Conservation (phyloP, 2,888 invertebrate genomes). For the Pachliopta kotzebuea region DNA sequence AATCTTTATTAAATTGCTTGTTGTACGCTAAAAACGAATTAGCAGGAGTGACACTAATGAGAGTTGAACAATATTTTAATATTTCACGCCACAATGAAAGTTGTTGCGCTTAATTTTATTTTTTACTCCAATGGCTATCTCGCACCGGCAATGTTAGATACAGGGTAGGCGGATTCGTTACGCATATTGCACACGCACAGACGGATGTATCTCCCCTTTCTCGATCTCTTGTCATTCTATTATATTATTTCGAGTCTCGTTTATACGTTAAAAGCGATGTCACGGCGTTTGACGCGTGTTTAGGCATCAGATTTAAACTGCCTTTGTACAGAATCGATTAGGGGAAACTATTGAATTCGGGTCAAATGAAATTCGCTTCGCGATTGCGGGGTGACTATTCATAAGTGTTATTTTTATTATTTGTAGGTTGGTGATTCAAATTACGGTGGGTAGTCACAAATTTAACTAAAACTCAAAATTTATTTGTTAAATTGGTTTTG, state of each 20-base stretch:
- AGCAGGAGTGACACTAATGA: slow-evolving; percentile 44
- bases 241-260: slow-evolving; percentile 67
- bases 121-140: slow-evolving; percentile 61
- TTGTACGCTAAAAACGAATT: slow-evolving; percentile 36
- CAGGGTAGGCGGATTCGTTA: slow-evolving; percentile 63
- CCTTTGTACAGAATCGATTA: slow-evolving; percentile 63
- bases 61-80: slow-evolving; percentile 63
- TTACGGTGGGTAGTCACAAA: background rate
- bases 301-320: slow-evolving; percentile 66
- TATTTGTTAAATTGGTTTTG: too few species aligned
- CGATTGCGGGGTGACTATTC: slow-evolving; percentile 5
- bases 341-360: slow-evolving; percentile 45
- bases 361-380: slow-evolving; percentile 23
- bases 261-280: slow-evolving; percentile 64
- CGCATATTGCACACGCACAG: slow-evolving; percentile 56
- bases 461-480: too few species aligned
- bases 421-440: background rate
- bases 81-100: slow-evolving; percentile 60
- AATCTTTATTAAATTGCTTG: slow-evolving; percentile 32
- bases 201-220: slow-evolving; percentile 51
- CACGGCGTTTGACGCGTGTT: slow-evolving; percentile 75
- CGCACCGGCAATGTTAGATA: slow-evolving; percentile 49
- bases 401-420: background rate
- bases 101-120: slow-evolving; percentile 62
- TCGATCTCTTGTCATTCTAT: slow-evolving; percentile 62